Percentiles rank a stretch among this genome's conserved stretches.
phyloP scores from a whole-genome alignment of 2,113 vertebrate genomes.

The Coptodon bakossiorum region DNA sequence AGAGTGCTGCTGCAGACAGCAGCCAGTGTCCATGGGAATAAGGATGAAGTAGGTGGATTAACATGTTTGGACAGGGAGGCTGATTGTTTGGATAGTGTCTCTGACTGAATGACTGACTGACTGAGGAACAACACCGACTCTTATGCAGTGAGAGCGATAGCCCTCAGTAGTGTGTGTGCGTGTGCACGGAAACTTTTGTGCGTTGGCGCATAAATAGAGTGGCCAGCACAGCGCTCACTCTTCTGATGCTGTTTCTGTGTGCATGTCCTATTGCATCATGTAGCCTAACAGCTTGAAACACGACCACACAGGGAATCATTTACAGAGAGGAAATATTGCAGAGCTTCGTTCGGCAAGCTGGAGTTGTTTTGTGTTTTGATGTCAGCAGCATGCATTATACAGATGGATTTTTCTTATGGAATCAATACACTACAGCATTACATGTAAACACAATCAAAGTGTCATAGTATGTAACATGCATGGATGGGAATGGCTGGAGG shows the following conservation, averaged over 20 bases:
- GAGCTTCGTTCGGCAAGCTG: background rate
- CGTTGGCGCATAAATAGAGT: background rate
- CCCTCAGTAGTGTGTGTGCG: background rate
- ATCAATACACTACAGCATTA: background rate
- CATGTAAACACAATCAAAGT: background rate
- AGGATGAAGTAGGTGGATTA: conserved; percentile 64
- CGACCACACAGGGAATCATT: background rate
- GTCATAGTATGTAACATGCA: background rate
- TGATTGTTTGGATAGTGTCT: conserved; percentile 58
- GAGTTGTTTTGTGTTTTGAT: background rate
- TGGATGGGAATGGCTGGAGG: background rate
- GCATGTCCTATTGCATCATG: background rate
- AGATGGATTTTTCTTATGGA: background rate
- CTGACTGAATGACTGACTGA: conserved; percentile 28
- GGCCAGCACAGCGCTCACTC: background rate
- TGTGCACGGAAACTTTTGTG: background rate
- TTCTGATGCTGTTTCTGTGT: background rate
- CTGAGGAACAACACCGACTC: conserved; percentile 44
- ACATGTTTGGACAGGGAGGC: conserved; percentile 63
- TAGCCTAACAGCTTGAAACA: conserved; percentile 8
- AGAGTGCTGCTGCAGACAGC: background rate
- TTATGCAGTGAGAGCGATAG: background rate
- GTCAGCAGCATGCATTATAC: background rate
- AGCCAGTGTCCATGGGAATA: conserved; percentile 35
- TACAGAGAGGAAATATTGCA: background rate